Evolutionary conservation across 2,888 invertebrate species (phyloP).

Genomic region (Epirrhoe alternata): DNA sequence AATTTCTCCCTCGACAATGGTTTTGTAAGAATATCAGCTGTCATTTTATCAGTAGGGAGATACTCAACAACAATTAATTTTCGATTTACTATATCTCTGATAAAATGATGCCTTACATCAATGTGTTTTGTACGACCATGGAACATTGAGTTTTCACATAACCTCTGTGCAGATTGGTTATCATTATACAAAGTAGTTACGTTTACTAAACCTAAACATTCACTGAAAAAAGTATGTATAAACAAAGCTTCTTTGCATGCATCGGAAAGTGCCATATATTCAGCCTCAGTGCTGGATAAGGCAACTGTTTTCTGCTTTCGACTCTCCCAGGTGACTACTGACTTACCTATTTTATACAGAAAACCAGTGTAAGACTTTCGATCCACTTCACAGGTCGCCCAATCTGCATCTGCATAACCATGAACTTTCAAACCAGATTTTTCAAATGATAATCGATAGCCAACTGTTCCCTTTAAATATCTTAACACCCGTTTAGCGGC

Average conservation of each 20-base stretch:
- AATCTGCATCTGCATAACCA: slow-evolving; percentile 39
- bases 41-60: too few species aligned
- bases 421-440: slow-evolving; percentile 8
- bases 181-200: neutral
- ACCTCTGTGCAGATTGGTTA: neutral
- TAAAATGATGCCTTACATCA: too few species aligned
- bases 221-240: neutral
- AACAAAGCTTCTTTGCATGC: slow-evolving; percentile 26
- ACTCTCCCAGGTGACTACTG: slow-evolving; percentile 24
- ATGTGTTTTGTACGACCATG: too few species aligned
- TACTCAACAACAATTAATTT: too few species aligned
- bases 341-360: slow-evolving; percentile 24
- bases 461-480: slow-evolving; percentile 42
- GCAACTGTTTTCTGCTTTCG: slow-evolving; percentile 50
- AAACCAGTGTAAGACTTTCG: slow-evolving; percentile 43
- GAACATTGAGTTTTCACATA: neutral
- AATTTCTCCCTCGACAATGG: too few species aligned
- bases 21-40: too few species aligned
- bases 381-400: slow-evolving; percentile 32
- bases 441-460: slow-evolving; percentile 27
- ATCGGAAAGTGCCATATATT: slow-evolving; percentile 16
- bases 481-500: slow-evolving; percentile 41
- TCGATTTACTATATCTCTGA: too few species aligned
- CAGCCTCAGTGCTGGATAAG: slow-evolving; percentile 48
- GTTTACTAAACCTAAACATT: neutral